A percentile compares a stretch with the other conserved stretches of the same genome.
phyloP scores from a whole-genome alignment of 2,888 invertebrate genomes.

The Acheta domesticus region DNA sequence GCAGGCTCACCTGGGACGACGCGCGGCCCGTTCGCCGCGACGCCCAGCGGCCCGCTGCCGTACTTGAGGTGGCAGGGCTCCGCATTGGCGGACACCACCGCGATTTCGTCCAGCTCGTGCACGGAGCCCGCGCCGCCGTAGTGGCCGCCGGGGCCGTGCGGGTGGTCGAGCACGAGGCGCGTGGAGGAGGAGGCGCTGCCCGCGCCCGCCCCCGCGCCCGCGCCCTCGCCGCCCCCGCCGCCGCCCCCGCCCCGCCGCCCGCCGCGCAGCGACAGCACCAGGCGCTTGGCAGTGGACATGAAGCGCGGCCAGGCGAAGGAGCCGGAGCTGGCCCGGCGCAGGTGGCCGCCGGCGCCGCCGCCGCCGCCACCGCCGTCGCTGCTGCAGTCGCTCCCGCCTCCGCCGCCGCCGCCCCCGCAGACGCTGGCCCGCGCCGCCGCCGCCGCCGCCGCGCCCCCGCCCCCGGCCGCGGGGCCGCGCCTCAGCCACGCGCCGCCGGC shows the following conservation, averaged over 20 bases:
- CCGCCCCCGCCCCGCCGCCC: constrained; percentile 43
- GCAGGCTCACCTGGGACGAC: constrained; percentile 54
- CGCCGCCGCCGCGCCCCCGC: too few species aligned
- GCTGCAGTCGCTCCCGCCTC: not conserved
- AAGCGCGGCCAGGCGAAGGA: constrained; percentile 42
- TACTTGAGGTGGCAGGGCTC: constrained; percentile 55
- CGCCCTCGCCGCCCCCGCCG: constrained; percentile 44
- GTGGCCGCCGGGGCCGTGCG: constrained; percentile 24
- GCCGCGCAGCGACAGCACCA: constrained; percentile 59
- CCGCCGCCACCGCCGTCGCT: not conserved
- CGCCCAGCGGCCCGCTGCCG: constrained; percentile 53
- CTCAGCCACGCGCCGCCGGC: not conserved
- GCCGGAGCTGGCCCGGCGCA: constrained; percentile 12
- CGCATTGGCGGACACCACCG: constrained; percentile 59
- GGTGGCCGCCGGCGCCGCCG: constrained; percentile 27
- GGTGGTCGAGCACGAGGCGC: constrained; percentile 31
- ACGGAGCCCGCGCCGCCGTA: constrained; percentile 45
- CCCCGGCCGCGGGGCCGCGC: constrained; percentile 22
- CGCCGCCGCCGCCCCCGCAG: constrained; percentile 12
- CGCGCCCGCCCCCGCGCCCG: constrained; percentile 42
- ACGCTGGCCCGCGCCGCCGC: constrained; percentile 18
- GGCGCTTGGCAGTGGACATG: constrained; percentile 63
- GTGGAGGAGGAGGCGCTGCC: constrained; percentile 36
- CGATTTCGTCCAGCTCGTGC: constrained; percentile 65
- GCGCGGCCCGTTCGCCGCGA: constrained; percentile 59